Base-by-base conservation (phyloP, 1,140 invertebrate genomes). In the Brachionus angularis region DNA sequence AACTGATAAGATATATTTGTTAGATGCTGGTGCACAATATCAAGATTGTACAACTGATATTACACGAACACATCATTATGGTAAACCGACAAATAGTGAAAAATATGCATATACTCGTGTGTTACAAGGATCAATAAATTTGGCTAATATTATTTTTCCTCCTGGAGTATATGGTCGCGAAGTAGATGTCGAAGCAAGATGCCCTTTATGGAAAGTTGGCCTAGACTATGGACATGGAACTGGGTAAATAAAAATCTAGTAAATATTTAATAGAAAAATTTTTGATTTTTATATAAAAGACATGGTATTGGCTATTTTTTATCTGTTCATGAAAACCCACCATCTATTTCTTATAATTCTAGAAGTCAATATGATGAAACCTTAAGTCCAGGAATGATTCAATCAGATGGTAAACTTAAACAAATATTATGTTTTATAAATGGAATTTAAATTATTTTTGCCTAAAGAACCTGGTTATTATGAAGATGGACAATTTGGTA, bases 221-320 rank as follows among this genome's bases (percentile, higher is more conserved):
- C 79, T 96, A 39, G 91, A 98, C 83, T 98, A 97, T 82, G 85
- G 86, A 0, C 96, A 99, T 81, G 95, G 95, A 21, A 98, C 96
- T 25, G 93, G 62, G n/a, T n/a, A n/a, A n/a, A n/a, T n/a, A n/a
- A n/a, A n/a, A n/a, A n/a, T n/a, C n/a, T n/a, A n/a, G n/a, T n/a
- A n/a, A n/a, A n/a, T n/a, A n/a, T n/a, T n/a, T n/a, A n/a, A n/a
- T n/a, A n/a, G n/a, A n/a, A n/a, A n/a, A n/a, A n/a, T n/a, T n/a
- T n/a, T n/a, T n/a, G n/a, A n/a, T n/a, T n/a, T n/a, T n/a, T n/a
- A n/a, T n/a, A n/a, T n/a, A n/a, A n/a, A n/a, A n/a, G n/a, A 0
- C 96, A 98, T 80, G 95, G 96, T 12, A 89, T 98, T 73, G 96
- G 96, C 1, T 86, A 90, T 58, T 98, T 89, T 83, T 84, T 98